These are phyloP conservation scores for Hoplodrina ambigua DNA, from an alignment of 2,888 invertebrate species.

Conservation along the genomic window DNA sequence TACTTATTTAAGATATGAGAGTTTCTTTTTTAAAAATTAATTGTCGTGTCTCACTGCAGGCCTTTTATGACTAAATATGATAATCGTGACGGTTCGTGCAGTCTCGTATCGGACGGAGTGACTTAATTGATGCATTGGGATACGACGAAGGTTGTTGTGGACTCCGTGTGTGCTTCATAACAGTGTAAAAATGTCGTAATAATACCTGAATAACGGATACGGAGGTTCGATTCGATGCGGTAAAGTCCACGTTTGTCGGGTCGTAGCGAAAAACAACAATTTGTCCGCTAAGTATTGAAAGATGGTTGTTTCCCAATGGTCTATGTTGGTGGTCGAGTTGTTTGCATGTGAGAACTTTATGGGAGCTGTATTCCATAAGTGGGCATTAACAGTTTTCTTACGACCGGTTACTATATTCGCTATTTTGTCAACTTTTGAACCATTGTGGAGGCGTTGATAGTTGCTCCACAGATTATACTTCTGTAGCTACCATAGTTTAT, in stretches of 20 bases:
- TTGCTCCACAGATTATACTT: no score
- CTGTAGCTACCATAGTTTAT: no score
- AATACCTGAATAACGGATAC: slow-evolving; percentile 10
- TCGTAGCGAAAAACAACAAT: slow-evolving; percentile 23
- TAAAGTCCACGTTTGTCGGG: slow-evolving; percentile 1
- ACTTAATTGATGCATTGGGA: slow-evolving; percentile 64
- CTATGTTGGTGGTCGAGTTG: slow-evolving; percentile 12
- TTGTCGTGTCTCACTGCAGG: slow-evolving; percentile 64
- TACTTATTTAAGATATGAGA: slow-evolving; percentile 69
- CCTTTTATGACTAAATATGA: slow-evolving; percentile 67
- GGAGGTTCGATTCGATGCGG: slow-evolving; percentile 5
- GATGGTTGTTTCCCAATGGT: background rate
- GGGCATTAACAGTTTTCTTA: slow-evolving; percentile 1
- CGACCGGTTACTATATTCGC: background rate
- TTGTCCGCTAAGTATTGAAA: background rate
- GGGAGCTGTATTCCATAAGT: background rate
- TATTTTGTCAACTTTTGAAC: background rate
- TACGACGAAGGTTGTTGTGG: slow-evolving; percentile 54
- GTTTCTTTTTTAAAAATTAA: slow-evolving; percentile 63
- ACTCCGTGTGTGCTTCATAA: slow-evolving; percentile 16
- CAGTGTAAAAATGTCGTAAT: slow-evolving; percentile 38
- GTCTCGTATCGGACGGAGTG: slow-evolving; percentile 57
- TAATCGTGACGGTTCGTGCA: slow-evolving; percentile 59
- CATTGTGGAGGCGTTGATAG: background rate
- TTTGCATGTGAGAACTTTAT: slow-evolving; percentile 17